Conservation (phyloP, 1,140 invertebrate species). For the Propsilocerus akamusi region DNA sequence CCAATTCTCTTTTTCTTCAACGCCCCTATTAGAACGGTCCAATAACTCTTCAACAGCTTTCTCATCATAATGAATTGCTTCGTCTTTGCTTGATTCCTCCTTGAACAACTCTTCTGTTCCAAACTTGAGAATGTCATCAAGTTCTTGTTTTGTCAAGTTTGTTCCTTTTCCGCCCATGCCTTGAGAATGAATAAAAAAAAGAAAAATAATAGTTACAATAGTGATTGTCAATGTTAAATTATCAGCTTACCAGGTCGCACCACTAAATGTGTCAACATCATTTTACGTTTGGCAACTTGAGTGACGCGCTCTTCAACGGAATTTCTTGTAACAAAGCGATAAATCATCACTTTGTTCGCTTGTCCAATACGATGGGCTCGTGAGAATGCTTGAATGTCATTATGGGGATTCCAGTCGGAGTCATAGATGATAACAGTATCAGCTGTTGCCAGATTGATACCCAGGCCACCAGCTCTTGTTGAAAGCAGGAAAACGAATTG, state of each 20-base stretch:
- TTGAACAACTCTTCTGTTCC: conserved; percentile 99
- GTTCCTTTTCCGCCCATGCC: conserved; percentile 90
- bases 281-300: conserved; percentile 92
- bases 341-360: conserved; percentile 84
- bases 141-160: conserved; percentile 96
- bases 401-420: conserved; percentile 97
- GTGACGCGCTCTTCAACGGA: conserved; percentile 98
- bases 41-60: conserved; percentile 83
- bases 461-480: conserved; percentile 85
- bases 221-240: conserved; percentile 16
- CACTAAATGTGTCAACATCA: conserved; percentile 99
- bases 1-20: conserved; percentile 97
- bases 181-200: conserved; percentile 16
- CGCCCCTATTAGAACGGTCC: conserved; percentile 83
- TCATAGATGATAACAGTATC: conserved; percentile 96
- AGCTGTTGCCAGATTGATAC: conserved; percentile 86
- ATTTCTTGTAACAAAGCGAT: conserved; percentile 93
- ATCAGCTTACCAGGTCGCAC: conserved; percentile 41
- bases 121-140: conserved; percentile 98
- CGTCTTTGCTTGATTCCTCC: conserved; percentile 49
- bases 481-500: conserved; percentile 88
- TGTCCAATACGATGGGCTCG: conserved; percentile 94
- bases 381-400: conserved; percentile 93
- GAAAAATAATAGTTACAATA: neutral
- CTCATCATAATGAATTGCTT: conserved; percentile 96